phyloP scores from a whole-genome alignment of 92 coral and sea anemone genomes.

The Palythoa caribaeorum region DNA sequence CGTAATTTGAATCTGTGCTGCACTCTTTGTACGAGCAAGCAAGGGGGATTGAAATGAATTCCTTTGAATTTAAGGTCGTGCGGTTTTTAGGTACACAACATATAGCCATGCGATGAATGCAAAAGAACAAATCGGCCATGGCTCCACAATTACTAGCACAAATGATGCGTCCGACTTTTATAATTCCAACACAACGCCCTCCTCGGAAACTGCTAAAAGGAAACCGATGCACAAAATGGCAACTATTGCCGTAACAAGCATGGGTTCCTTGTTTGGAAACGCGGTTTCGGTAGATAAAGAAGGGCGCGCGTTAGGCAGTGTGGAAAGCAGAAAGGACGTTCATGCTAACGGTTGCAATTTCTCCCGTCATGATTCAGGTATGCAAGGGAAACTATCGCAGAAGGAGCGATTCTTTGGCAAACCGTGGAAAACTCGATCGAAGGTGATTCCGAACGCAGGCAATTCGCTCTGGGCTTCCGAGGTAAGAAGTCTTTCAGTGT shows the following conservation, averaged over 20 bases:
- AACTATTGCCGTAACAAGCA: conserved; percentile 64
- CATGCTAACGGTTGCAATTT: conserved; percentile 33
- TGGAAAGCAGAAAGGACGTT: conserved; percentile 17
- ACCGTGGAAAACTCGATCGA: conserved; percentile 95
- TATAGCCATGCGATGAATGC: conserved; percentile 53
- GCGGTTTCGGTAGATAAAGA: conserved; percentile 24
- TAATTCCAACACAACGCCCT: conserved; percentile 28
- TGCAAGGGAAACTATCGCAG: conserved; percentile 83
- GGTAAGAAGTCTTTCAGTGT: conserved; percentile 54
- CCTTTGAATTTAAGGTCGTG: conserved; percentile 7
- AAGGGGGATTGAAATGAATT: conserved; percentile 47
- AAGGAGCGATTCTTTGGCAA: conserved; percentile 91
- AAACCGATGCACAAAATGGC: conserved; percentile 68
- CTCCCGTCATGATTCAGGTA: conserved; percentile 62
- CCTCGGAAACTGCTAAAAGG: conserved; percentile 53
- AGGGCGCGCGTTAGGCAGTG: conserved; percentile 26
- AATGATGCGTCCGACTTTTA: conserved; percentile 55
- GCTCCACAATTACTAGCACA: conserved; percentile 15
- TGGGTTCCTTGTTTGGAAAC: conserved; percentile 65
- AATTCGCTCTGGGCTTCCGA: conserved; percentile 95
- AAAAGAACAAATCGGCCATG: conserved; percentile 31
- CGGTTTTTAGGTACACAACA: conserved; percentile 17
- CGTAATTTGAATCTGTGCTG: conserved; percentile 58
- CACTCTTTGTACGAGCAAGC: conserved; percentile 35
- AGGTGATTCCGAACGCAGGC: conserved; percentile 95